A percentile compares a stretch with the other conserved stretches of the same genome.
Evolutionary conservation across 2,888 invertebrate genomes (phyloP).

Genomic region (Spodoptera littoralis): DNA sequence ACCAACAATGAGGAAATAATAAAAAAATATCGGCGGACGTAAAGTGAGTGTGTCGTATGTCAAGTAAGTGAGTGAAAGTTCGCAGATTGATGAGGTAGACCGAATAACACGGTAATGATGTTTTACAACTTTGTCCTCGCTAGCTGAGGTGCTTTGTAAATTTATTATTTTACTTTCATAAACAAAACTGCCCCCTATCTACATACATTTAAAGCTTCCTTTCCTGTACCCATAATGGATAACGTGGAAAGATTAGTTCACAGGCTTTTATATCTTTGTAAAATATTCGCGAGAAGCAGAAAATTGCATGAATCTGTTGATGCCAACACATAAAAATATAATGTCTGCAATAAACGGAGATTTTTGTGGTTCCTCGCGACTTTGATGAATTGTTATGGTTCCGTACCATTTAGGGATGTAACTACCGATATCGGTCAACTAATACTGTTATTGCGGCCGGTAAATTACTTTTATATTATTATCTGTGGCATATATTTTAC

Average conservation of each 20-base stretch:
- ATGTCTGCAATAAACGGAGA: constrained; percentile 47
- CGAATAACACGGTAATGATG: constrained; percentile 23
- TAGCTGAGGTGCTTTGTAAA: constrained; percentile 21
- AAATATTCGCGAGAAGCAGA: constrained; percentile 41
- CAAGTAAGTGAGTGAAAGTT: constrained; percentile 29
- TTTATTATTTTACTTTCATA: constrained; percentile 5
- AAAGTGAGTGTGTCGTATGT: constrained; percentile 24
- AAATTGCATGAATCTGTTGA: constrained; percentile 52
- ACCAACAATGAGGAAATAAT: constrained; percentile 6
- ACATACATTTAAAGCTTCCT: constrained; percentile 2
- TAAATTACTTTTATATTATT: background rate
- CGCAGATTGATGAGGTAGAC: constrained; percentile 17
- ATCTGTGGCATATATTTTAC: background rate
- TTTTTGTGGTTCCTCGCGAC: constrained; percentile 16
- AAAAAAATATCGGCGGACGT: constrained; percentile 12
- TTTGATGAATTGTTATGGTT: constrained; percentile 14
- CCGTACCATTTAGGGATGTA: constrained; percentile 12
- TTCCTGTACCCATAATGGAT: background rate
- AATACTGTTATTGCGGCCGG: constrained; percentile 4
- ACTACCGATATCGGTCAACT: background rate
- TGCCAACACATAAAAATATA: constrained; percentile 39
- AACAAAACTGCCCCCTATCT: constrained; percentile 4
- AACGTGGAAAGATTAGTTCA: constrained; percentile 34
- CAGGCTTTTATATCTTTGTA: constrained; percentile 45
- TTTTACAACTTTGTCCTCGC: constrained; percentile 27